phyloP scores from a whole-genome alignment of 1,140 invertebrate genomes.

The Panulirus ornatus region DNA sequence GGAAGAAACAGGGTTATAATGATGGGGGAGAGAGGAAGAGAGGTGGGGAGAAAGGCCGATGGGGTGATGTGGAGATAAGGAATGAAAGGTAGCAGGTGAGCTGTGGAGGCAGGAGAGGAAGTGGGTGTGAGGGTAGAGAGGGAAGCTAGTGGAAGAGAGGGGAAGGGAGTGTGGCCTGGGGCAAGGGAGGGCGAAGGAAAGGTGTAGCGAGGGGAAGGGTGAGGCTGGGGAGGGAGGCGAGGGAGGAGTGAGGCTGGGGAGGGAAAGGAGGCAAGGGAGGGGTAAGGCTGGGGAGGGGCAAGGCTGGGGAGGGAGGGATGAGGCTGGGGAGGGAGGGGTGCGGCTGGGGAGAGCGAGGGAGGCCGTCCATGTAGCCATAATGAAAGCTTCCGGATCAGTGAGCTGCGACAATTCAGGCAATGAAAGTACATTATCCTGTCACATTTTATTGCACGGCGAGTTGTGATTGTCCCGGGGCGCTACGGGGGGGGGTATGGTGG shows the following conservation, averaged over 20 bases:
- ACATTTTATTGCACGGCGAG: neutral
- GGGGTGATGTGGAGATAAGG: neutral
- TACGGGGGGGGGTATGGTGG: neutral
- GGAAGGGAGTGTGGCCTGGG: too few species aligned
- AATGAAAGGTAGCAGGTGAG: neutral
- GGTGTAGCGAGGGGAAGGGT: too few species aligned
- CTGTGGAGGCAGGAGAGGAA: too few species aligned
- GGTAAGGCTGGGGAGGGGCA: neutral
- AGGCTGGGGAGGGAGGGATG: neutral
- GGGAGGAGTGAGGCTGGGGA: too few species aligned
- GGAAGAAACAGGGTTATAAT: neutral
- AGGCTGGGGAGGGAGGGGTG: neutral
- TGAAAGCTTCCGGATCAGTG: slow-evolving; percentile 2
- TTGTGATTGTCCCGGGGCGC: too few species aligned
- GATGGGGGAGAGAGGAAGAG: neutral
- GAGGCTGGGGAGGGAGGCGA: too few species aligned
- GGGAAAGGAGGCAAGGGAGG: neutral
- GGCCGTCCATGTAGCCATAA: too few species aligned
- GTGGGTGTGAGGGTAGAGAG: neutral
- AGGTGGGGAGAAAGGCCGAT: neutral
- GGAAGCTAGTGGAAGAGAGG: neutral
- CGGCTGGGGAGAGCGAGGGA: too few species aligned
- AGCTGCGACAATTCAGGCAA: neutral
- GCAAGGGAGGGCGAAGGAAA: too few species aligned
- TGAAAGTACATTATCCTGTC: slow-evolving; percentile 4